Evolutionary conservation across 2,797 vertebrate species (phyloP), one percentile per base, ranked within the genome.

Genomic region (Acipenser transmontanus): DNA sequence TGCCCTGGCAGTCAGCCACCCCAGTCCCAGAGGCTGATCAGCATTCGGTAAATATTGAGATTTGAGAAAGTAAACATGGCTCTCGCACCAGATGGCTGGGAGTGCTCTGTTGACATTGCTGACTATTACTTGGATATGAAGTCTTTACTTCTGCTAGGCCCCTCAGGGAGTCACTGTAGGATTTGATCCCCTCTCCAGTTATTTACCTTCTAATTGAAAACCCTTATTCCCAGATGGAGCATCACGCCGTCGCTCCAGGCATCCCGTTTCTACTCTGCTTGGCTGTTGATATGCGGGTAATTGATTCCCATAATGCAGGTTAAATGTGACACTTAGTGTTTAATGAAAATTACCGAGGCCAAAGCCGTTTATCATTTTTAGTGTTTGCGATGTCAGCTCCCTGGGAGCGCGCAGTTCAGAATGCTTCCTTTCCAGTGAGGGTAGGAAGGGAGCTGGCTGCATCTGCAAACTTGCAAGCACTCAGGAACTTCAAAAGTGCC

Each of bases 11-110:
- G 83, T 62, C 72, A 89, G 89, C 87, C 91, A 92, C 88, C 80
- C 78, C 84, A 80, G 84, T 89, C 87, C 89, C 86, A 85, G 61
- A 86, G 87, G 85, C 86, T 91, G 87, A 89, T 92, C 90, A 92
- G 89, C 83, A 86, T 87, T 93, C 91, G 89, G 92, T 91, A 98
- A 94, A 96, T 93, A 96, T 91, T 94, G 92, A 93, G 91, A 91
- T 91, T 89, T 92, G 89, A 93, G 90, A 92, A 92, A 90, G 88
- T 93, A 91, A 92, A 94, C 72, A 89, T 84, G 76, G 76, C 78
- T 91, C 86, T 81, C 83, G 89, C 85, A 90, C 91, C 94, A 95
- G 94, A 94, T 96, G 94, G 94, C 77, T 85, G 84, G 84, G 85
- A 84, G 81, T 81, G 86, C 88, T 88, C 84, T 84, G 84, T 86